phyloP scores from a whole-genome alignment of 1,140 invertebrate species.

The Anastatus disparis region DNA sequence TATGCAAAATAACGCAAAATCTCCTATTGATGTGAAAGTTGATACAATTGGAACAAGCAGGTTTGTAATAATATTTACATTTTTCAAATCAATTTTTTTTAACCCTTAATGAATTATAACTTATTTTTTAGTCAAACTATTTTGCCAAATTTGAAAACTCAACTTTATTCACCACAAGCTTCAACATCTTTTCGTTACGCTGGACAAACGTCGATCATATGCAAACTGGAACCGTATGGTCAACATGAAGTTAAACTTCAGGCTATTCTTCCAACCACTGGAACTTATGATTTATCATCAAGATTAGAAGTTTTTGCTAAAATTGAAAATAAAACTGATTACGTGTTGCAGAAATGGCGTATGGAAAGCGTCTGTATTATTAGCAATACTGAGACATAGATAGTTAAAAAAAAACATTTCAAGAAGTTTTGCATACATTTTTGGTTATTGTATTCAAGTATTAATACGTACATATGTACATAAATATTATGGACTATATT shows the following conservation, averaged over 20 bases:
- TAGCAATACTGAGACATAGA: conserved; percentile 35
- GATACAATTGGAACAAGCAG: conserved; percentile 63
- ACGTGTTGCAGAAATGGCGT: conserved; percentile 60
- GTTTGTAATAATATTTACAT: conserved; percentile 45
- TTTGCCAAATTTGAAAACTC: conserved; percentile 59
- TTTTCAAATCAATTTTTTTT: background rate
- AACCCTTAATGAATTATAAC: no score
- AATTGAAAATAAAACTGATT: conserved; percentile 56
- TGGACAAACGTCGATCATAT: conserved; percentile 59
- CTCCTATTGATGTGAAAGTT: conserved; percentile 55
- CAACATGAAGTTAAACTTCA: conserved; percentile 53
- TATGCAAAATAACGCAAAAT: conserved; percentile 62
- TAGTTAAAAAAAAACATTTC: background rate
- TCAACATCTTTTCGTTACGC: conserved; percentile 63
- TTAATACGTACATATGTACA: background rate
- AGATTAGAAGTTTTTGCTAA: conserved; percentile 60
- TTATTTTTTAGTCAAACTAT: conserved; percentile 52
- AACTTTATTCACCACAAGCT: conserved; percentile 61
- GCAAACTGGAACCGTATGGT: conserved; percentile 55
- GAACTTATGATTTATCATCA: conserved; percentile 63
- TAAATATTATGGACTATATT: conserved; percentile 9
- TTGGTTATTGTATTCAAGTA: background rate
- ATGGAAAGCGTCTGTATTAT: conserved; percentile 63
- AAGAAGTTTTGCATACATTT: background rate
- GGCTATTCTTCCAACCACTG: conserved; percentile 57